These are phyloP conservation scores for Hydractinia symbiolongicarpus DNA, from an alignment of 30 jellyfish, hydroid and myxozoan genomes.

Conservation along the genomic window DNA sequence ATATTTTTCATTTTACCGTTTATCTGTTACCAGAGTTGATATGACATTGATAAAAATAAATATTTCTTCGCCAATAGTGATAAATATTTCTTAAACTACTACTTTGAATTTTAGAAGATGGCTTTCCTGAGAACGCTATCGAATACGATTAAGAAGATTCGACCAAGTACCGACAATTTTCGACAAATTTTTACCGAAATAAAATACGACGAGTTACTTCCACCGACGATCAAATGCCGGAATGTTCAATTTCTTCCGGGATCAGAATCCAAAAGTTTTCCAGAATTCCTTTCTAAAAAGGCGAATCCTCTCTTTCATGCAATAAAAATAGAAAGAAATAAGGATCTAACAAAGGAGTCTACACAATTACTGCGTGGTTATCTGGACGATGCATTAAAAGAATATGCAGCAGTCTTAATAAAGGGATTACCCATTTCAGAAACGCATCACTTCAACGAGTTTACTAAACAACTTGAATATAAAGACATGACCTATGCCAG, in stretches of 20 bases:
- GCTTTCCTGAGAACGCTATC: no score
- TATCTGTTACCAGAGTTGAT: no score
- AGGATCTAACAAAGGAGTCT: slow-evolving; percentile 13
- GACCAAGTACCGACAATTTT: not conserved
- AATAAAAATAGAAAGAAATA: not conserved
- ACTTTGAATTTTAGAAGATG: no score
- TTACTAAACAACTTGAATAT: slow-evolving; percentile 32
- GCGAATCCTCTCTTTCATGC: slow-evolving; percentile 5
- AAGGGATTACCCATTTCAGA: slow-evolving; percentile 51
- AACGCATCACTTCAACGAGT: slow-evolving; percentile 49
- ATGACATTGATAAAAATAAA: no score
- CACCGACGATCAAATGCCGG: not conserved
- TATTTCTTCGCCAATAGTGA: no score
- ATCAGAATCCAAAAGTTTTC: slow-evolving; percentile 38
- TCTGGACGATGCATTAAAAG: slow-evolving; percentile 25
- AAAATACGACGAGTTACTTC: not conserved
- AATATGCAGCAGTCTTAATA: slow-evolving; percentile 56
- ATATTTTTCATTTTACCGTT: no score
- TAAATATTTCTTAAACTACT: no score
- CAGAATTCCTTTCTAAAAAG: slow-evolving; percentile 37
- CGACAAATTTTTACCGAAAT: not conserved
- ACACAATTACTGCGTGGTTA: slow-evolving; percentile 21
- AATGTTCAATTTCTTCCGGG: slow-evolving; percentile 67
- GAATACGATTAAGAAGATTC: no score
- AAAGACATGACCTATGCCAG: slow-evolving; percentile 59